Conservation (phyloP, 2,113 vertebrate species). For the Petromus typicus region DNA sequence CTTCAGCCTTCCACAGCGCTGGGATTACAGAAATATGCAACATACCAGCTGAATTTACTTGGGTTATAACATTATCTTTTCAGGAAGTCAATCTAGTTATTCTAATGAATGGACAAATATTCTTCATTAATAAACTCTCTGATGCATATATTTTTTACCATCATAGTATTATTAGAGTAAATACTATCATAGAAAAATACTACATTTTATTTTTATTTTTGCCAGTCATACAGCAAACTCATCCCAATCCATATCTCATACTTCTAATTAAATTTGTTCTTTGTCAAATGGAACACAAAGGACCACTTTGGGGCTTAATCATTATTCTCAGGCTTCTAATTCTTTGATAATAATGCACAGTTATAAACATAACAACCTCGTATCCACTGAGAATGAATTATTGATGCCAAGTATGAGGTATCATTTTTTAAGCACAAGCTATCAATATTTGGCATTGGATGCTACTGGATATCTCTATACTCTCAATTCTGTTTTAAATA, state of each 20-base stretch:
- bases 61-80: background rate
- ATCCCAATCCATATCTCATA: background rate
- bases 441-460: background rate
- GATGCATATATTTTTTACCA: background rate
- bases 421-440: constrained; percentile 1
- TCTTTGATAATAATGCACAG: background rate
- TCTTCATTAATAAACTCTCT: background rate
- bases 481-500: background rate
- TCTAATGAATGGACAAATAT: background rate
- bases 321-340: background rate
- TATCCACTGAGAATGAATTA: background rate
- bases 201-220: background rate
- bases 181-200: too few relatives aligned
- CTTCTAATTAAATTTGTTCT: constrained; percentile 1
- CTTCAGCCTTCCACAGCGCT: background rate
- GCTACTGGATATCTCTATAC: background rate
- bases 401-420: background rate
- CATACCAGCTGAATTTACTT: background rate
- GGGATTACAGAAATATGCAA: background rate
- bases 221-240: background rate
- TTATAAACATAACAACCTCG: background rate
- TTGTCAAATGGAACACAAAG: background rate
- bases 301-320: background rate
- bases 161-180: too few relatives aligned
- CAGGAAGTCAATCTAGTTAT: background rate